Base-by-base conservation (phyloP, 2,888 invertebrate genomes). In the Coleophora deauratella region DNA sequence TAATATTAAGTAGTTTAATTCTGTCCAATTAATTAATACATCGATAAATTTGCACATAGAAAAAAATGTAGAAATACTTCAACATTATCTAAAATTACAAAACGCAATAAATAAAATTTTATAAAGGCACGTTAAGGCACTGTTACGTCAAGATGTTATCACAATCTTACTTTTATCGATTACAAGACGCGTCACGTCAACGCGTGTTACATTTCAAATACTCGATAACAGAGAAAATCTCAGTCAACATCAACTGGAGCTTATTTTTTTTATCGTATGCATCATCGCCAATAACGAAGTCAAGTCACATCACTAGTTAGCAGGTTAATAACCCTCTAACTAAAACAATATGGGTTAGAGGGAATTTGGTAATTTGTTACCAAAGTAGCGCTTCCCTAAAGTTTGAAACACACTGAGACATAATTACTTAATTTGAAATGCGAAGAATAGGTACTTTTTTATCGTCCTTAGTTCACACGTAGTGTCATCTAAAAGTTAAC, bases 71-170 rank as follows among this genome's bases (percentile, higher is more conserved):
- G 73, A 76, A 73, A 77, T 77, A 72, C 54, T 71, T 69, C 61
- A 69, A 69, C 59, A 73, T 72, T 69, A 72, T 69, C 75, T 79
- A 73, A 75, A 36, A 71, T 71, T 72, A 74, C 64, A 74, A 73
- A 74, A 79, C 65, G 62, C 72, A 80, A 81, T 80, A 82, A 81
- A 82, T 82, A 82, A 62, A 59, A 59, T n/a, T n/a, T n/a, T 62
- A 62, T 76, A 75, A 80, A 84, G 81, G 82, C 84, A 85, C 81
- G 77, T 74, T 77, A 78, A 85, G 84, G 82, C 84, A 85, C 81
- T 74, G 74, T 75, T 77, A 75, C 69, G 67, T 81, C 70, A 67
- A 75, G 80, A 73, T 81, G 80, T 79, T 80, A 84, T 84, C 84
- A 85, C 84, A 84, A 74, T 80, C 66, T 66, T 72, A 73, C 70